A percentile compares a stretch with the other conserved stretches of the same genome.
Evolutionary conservation across 2,888 invertebrate genomes (phyloP).

Genomic region (Tipula lateralis): DNA sequence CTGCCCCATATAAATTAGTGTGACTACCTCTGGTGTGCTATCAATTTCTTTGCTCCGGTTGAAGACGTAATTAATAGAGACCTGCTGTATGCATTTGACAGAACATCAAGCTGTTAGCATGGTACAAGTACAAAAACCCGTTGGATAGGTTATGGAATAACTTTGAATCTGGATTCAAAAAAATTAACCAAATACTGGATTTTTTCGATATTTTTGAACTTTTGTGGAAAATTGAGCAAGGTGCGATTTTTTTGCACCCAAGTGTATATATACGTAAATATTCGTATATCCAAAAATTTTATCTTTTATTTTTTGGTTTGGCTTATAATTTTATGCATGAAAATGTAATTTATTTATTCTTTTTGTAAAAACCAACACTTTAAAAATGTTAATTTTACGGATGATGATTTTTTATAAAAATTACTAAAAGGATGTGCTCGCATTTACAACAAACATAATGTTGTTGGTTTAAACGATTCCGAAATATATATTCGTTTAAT

Average conservation of each 20-base stretch:
- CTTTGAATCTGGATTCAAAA: too few relatives aligned
- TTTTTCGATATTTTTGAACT: too few relatives aligned
- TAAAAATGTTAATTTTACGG: constrained; percentile 15
- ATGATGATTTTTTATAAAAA: not conserved
- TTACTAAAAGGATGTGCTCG: not conserved
- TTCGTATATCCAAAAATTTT: not conserved
- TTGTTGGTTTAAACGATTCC: not conserved
- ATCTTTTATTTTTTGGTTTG: not conserved
- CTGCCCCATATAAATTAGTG: too few relatives aligned
- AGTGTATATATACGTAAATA: not conserved
- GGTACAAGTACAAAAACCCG: too few relatives aligned
- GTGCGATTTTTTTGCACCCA: not conserved
- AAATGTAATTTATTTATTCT: not conserved
- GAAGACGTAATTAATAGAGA: too few relatives aligned
- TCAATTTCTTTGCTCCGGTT: too few relatives aligned
- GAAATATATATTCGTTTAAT: not conserved
- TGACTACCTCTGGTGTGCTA: too few relatives aligned
- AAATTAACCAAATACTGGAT: too few relatives aligned
- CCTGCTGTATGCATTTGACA: too few relatives aligned
- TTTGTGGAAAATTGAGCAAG: too few relatives aligned
- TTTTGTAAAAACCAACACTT: not conserved
- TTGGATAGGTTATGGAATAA: too few relatives aligned
- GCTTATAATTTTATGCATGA: constrained; percentile 13
- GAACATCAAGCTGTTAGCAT: too few relatives aligned
- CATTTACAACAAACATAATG: not conserved